These are phyloP conservation scores for Sialis fuliginosa DNA, from an alignment of 2,888 invertebrate species.

Conservation along the genomic window DNA sequence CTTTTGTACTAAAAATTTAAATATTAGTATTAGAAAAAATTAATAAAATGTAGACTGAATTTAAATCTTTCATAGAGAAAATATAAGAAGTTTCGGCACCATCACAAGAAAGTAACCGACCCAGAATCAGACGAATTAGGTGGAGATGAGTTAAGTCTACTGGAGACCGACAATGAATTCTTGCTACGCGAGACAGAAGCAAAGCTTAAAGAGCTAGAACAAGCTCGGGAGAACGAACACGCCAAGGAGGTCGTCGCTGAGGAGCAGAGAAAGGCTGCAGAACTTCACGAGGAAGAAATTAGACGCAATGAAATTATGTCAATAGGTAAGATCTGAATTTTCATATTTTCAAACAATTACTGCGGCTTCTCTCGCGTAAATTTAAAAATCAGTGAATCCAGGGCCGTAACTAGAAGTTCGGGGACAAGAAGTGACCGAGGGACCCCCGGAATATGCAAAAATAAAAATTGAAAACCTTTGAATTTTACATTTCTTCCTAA, in stretches of 20 bases:
- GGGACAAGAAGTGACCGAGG: too few species aligned
- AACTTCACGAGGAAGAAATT: not conserved
- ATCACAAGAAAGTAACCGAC: slow-evolving; percentile 4
- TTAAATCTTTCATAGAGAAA: slow-evolving; percentile 3
- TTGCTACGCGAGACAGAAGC: slow-evolving; percentile 1
- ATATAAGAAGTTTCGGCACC: not conserved
- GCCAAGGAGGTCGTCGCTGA: slow-evolving; percentile 6
- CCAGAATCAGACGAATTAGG: slow-evolving; percentile 12
- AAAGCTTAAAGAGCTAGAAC: slow-evolving; percentile 5
- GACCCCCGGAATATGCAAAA: too few species aligned
- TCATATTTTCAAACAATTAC: too few species aligned
- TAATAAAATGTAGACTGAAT: too few species aligned
- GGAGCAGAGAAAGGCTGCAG: slow-evolving; percentile 1
- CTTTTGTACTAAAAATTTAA: too few species aligned
- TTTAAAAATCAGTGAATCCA: too few species aligned
- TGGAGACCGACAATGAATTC: slow-evolving; percentile 10
- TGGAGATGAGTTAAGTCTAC: slow-evolving; percentile 11
- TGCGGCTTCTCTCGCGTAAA: too few species aligned
- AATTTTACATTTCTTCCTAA: too few species aligned
- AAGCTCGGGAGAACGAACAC: slow-evolving; percentile 3
- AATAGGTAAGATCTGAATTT: not conserved
- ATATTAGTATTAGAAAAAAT: too few species aligned
- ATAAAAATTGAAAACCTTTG: too few species aligned
- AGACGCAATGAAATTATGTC: not conserved
- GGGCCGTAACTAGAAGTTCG: too few species aligned